Base-by-base conservation (phyloP, 2,113 vertebrate genomes). In the Nyctibius bracteatus region DNA sequence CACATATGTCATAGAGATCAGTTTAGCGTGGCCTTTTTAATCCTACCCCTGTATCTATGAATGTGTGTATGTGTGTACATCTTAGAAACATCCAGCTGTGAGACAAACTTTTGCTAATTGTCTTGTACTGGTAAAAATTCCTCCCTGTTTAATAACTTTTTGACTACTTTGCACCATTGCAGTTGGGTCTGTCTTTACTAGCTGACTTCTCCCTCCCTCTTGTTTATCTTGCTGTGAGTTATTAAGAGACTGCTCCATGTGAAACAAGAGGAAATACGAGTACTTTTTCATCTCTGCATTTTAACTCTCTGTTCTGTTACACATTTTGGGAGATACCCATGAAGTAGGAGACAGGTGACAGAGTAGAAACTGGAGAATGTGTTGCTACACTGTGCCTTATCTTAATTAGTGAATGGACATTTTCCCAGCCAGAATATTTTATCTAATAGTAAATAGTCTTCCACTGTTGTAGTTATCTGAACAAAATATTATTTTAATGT, bases 161-260 rank as follows among this genome's bases (percentile, higher is more conserved):
- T 62, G 46, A 30, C 63, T 70, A 49, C 18, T 92, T 90, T 51
- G 35, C 68, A 67, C 74, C 75, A 74, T 21, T 86, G 30, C 47
- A 63, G 30, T 62, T 81, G n/a, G 22, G 14, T 86, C n/a, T 88
- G 58, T 73, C 59, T 86, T 92, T 74, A 35, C 72, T 78, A 70
- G 43, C 35, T 88, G 80, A 67, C 37, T 83, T 94, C 67, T 73
- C n/a, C 39, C 23, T 84, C 63, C 31, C 10, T 80, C 37, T 91
- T 94, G 59, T 96, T 86, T 81, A 91, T 66, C 46, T 92, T 95
- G 63, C 86, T 84, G 72, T 91, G 92, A 94, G 68, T 86, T 86
- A 86, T 71, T 91, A 94, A 62, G 80, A 67, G 58, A 81, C 63
- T 77, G 63, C 47, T 93, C 58, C 47, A 81, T 25, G 73, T 83